phyloP scores from a whole-genome alignment of 2,113 vertebrate species.

The Muntiacus muntjak region DNA sequence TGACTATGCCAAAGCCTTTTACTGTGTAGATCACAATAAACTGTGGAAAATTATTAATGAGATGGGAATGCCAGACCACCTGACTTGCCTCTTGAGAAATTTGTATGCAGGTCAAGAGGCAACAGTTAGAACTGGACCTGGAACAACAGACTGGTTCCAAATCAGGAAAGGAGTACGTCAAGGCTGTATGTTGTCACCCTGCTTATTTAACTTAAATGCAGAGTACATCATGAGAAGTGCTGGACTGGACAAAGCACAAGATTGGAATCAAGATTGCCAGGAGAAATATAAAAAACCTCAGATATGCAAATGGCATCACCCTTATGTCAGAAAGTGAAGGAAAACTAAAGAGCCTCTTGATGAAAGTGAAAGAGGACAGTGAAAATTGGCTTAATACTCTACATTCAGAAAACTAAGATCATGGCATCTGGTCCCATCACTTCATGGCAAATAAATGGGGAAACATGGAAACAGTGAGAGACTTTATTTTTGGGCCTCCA shows the following conservation, averaged over 20 bases:
- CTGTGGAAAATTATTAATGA: neutral
- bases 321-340: neutral
- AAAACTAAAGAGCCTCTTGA: neutral
- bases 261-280: neutral
- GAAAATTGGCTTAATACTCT: neutral
- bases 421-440: neutral
- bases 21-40: neutral
- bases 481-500: neutral
- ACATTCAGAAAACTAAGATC: neutral
- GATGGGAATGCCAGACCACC: neutral
- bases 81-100: neutral
- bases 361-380: neutral
- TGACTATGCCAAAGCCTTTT: neutral
- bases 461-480: neutral
- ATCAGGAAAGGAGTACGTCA: accelerated
- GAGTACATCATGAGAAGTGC: neutral
- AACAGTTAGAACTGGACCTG: neutral
- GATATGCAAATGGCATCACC: neutral
- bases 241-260: neutral
- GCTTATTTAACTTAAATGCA: neutral
- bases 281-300: neutral
- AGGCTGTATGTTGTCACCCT: neutral
- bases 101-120: neutral
- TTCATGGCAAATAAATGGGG: neutral
- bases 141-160: neutral